phyloP scores from a whole-genome alignment of 1,140 invertebrate species.

The Idris sp. region DNA sequence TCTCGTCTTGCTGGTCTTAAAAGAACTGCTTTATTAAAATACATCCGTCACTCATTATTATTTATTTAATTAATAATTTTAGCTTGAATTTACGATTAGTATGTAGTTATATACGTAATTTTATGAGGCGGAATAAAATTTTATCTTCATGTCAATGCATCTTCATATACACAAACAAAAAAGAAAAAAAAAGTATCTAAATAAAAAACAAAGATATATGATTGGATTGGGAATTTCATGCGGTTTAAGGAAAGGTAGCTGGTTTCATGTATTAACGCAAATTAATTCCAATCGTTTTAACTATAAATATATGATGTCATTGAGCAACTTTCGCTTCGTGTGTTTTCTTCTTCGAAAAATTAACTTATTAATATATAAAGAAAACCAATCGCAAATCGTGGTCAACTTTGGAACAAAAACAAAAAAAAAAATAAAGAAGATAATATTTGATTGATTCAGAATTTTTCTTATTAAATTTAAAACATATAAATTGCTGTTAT shows the following conservation, averaged over 20 bases:
- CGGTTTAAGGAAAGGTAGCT: slow-evolving; percentile 1
- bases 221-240: slow-evolving; percentile 5
- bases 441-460: too few relatives aligned
- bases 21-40: slow-evolving; percentile 20
- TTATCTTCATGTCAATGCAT: background rate
- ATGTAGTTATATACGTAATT: background rate
- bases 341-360: slow-evolving; percentile 7
- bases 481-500: too few relatives aligned
- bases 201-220: background rate
- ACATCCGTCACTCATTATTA: background rate
- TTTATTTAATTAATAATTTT: slow-evolving; percentile 15
- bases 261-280: slow-evolving; percentile 10
- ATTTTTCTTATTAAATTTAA: too few relatives aligned
- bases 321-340: slow-evolving; percentile 55
- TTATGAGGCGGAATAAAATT: slow-evolving; percentile 4
- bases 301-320: slow-evolving; percentile 39
- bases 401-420: background rate
- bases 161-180: background rate
- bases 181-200: too few relatives aligned
- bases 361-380: slow-evolving; percentile 10
- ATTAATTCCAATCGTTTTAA: slow-evolving; percentile 23
- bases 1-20: slow-evolving; percentile 5
- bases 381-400: background rate
- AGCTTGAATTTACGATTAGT: background rate
- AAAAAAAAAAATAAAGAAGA: too few relatives aligned